phyloP scores from a whole-genome alignment of 2,797 vertebrate genomes.

The Columba guinea region DNA sequence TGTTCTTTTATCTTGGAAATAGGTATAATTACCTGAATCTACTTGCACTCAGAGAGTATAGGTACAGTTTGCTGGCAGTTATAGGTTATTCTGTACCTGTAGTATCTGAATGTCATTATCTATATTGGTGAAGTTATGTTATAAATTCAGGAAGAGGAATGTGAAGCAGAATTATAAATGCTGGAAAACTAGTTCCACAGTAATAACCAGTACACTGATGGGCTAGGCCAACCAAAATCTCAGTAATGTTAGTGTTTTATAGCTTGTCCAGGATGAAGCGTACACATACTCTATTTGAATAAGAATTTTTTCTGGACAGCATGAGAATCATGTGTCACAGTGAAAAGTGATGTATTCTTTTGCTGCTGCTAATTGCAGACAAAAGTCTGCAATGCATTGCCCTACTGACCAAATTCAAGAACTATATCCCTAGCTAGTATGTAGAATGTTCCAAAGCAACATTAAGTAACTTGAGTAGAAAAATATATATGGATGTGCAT shows the following conservation, averaged over 20 bases:
- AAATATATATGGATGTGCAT: background rate
- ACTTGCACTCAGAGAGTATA: background rate
- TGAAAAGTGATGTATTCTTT: background rate
- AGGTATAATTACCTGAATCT: background rate
- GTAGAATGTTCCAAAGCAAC: background rate
- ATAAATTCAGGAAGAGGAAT: background rate
- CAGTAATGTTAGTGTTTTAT: background rate
- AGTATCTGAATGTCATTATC: background rate
- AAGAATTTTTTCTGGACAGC: background rate
- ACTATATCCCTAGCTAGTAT: background rate
- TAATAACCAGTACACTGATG: background rate
- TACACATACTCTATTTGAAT: background rate
- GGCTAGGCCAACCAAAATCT: background rate
- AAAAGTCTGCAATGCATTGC: background rate
- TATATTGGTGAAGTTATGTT: background rate
- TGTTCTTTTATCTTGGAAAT: background rate
- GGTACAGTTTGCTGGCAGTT: background rate
- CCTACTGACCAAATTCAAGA: background rate
- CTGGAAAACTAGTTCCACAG: background rate
- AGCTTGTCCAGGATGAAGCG: background rate
- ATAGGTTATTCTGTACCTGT: background rate
- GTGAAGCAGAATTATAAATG: background rate
- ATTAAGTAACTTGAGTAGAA: background rate
- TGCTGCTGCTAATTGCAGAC: background rate
- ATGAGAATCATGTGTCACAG: fast-evolving